Conservation (phyloP, 2,888 invertebrate genomes). For the Meganola albula region DNA sequence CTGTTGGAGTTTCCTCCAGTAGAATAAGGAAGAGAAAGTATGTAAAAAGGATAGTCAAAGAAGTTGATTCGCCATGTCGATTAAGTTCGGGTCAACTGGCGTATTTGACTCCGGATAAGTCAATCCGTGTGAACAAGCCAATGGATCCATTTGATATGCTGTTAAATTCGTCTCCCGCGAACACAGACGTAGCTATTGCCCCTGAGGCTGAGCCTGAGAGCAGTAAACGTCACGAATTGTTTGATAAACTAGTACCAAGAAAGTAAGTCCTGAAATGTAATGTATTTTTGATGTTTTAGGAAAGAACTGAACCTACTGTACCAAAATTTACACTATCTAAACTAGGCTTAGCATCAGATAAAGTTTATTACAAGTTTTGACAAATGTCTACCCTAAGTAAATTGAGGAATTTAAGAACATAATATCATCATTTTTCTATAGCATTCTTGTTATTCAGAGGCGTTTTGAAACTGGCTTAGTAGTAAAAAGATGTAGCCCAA, state of each 20-base stretch:
- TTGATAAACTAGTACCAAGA: slow-evolving; percentile 24
- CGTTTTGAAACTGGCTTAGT: too few species aligned
- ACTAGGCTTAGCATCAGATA: too few species aligned
- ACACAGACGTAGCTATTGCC: slow-evolving; percentile 10
- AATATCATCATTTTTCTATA: too few species aligned
- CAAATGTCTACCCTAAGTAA: too few species aligned
- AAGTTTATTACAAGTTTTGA: too few species aligned
- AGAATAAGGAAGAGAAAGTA: slow-evolving; percentile 64
- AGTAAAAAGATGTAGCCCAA: too few species aligned
- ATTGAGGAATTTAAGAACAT: too few species aligned
- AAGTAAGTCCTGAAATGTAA: slow-evolving; percentile 30
- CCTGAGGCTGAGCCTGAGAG: slow-evolving; percentile 18
- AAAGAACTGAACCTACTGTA: too few species aligned
- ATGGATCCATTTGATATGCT: slow-evolving; percentile 62
- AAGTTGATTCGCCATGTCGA: slow-evolving; percentile 31
- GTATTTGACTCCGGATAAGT: slow-evolving; percentile 64
- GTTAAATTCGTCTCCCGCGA: slow-evolving; percentile 43
- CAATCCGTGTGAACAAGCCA: slow-evolving; percentile 58
- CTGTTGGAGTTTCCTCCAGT: slow-evolving; percentile 37
- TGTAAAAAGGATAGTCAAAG: slow-evolving; percentile 57
- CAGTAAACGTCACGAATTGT: slow-evolving; percentile 19
- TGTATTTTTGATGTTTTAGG: too few species aligned
- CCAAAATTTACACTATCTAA: too few species aligned
- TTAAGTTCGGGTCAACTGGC: slow-evolving; percentile 39
- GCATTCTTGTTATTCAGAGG: too few species aligned